Conservation (phyloP, 2,797 vertebrate genomes). For the Acrocephalus scirpaceus region DNA sequence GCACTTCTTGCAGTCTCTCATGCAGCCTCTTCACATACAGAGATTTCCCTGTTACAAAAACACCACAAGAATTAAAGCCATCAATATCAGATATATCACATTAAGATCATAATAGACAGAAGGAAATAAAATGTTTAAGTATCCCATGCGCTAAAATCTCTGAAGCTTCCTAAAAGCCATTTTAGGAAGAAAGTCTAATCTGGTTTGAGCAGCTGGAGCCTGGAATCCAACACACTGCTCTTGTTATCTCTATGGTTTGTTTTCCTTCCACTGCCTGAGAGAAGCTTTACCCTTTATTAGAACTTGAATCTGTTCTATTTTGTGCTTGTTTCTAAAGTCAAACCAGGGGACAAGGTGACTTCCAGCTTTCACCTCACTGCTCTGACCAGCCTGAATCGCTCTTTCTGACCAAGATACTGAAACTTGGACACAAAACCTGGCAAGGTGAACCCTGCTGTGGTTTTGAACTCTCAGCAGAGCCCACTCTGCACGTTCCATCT, state of each 20-base stretch:
- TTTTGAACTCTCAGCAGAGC: not conserved
- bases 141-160: not conserved
- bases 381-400: not conserved
- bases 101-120: not conserved
- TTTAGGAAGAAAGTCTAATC: not conserved
- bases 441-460: not conserved
- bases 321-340: not conserved
- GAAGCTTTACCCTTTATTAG: not conserved
- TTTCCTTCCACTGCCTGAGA: not conserved
- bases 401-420: not conserved
- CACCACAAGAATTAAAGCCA: not conserved
- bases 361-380: not conserved
- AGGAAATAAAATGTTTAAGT: not conserved
- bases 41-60: conserved; percentile 85
- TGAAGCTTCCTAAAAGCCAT: not conserved
- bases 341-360: not conserved
- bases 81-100: not conserved
- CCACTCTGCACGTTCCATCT: not conserved
- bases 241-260: not conserved
- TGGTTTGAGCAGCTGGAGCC: not conserved
- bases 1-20: conserved; percentile 73
- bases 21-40: conserved; percentile 88
- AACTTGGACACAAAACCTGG: not conserved
- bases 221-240: not conserved
- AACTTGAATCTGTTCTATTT: not conserved